These are phyloP conservation scores for Morpho helenor DNA, from an alignment of 2,888 invertebrate species.

Conservation along the genomic window DNA sequence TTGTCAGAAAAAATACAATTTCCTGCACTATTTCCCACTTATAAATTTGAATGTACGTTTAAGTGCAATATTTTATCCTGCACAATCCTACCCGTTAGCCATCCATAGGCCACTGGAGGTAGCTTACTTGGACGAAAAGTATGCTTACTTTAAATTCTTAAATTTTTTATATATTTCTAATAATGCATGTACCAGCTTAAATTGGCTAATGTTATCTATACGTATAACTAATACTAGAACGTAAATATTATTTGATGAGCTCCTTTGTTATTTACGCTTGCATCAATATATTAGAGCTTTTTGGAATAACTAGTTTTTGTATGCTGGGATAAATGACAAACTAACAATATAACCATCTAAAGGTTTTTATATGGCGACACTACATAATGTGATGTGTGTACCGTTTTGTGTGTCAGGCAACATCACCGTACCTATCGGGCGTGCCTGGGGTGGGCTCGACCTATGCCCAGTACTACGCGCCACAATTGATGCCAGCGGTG, in stretches of 20 bases:
- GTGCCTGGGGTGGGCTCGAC: constrained; percentile 93
- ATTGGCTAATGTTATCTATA: constrained; percentile 36
- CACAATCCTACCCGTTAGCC: constrained; percentile 32
- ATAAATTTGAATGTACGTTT: neutral
- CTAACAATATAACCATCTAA: constrained; percentile 1
- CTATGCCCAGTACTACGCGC: constrained; percentile 94
- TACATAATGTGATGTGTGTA: neutral
- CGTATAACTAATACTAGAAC: constrained; percentile 27
- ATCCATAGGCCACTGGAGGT: constrained; percentile 61
- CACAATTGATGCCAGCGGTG: constrained; percentile 93
- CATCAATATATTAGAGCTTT: constrained; percentile 11
- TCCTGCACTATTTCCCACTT: constrained; percentile 11
- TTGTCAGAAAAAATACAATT: neutral
- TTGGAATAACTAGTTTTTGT: neutral
- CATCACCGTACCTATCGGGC: constrained; percentile 94
- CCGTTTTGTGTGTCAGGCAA: constrained; percentile 80
- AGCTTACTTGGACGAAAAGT: constrained; percentile 58
- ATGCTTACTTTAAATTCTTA: constrained; percentile 45
- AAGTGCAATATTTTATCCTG: neutral
- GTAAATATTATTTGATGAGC: constrained; percentile 4
- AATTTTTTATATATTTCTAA: constrained; percentile 41
- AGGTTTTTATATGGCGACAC: neutral
- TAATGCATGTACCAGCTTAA: constrained; percentile 64
- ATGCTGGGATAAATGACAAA: neutral
- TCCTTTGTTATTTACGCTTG: constrained; percentile 25